Evolutionary conservation across 2,797 vertebrate species (phyloP), one percentile per base, ranked within the genome.

Genomic region (Melanotaenia maccullochi): DNA sequence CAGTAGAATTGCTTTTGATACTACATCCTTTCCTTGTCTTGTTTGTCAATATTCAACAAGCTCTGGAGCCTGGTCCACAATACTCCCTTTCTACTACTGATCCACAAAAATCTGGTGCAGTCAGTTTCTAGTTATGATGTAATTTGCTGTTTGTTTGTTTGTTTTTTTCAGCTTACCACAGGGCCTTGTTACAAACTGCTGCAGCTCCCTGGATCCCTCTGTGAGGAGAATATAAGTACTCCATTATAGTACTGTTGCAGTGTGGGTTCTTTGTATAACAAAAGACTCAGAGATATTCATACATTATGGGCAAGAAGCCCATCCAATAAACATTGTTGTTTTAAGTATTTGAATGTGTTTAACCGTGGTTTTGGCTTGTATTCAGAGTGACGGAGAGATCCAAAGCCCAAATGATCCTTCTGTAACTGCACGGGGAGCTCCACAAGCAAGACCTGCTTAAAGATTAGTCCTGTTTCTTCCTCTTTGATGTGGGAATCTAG

Each of bases 401-500:
- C 65, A 62, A 55, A 70, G 64, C 73, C 55, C 68, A 60, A 16
- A 22, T 79, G 81, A 87, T 86, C 63, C 56, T 51, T 83, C 78
- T 79, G 57, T 87, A 84, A 83, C 76, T 79, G 66, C 68, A 78
- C 68, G 73, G 68, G 67, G 55, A 86, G 80, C 35, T 79, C 86
- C 85, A 83, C 30, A 9, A 87, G 84, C 84, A 69, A 83, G 75
- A 89, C 87, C 81, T 88, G 86, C 83, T 89, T 76, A 69, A 83
- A 90, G 85, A 86, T 89, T 85, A 85, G 82, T 83, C 56, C 75
- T 35, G n/a, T 83, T 80, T 84, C 71, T 85, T 71, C 28, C 4
- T 82, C 83, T 92, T 92, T 92, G 91, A 91, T 90, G 85, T 89
- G 18, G 76, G 84, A 66, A 82, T 85, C 60, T 47, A 76, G 60